These are phyloP conservation scores for Aurelia coerulea DNA, from an alignment of 30 jellyfish, hydroid and myxozoan genomes.

Conservation along the genomic window DNA sequence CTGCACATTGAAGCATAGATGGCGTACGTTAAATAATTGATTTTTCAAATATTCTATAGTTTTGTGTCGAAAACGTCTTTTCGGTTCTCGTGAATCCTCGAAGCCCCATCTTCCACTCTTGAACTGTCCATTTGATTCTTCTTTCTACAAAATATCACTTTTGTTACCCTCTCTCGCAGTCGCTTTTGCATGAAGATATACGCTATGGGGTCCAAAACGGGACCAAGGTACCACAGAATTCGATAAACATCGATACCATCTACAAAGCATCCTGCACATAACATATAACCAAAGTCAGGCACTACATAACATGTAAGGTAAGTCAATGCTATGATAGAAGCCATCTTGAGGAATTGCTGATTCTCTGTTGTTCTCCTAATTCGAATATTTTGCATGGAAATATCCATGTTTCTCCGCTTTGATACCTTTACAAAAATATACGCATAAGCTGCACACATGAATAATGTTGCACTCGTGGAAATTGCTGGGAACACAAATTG, in stretches of 20 bases:
- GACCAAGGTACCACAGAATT: neutral
- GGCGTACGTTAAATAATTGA: no score
- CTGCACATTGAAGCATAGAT: no score
- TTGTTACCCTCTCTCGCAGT: neutral
- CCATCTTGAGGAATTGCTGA: neutral
- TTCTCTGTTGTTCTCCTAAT: neutral
- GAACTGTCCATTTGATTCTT: no score
- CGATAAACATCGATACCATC: neutral
- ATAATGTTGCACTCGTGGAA: neutral
- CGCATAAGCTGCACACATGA: neutral
- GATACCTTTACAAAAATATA: neutral
- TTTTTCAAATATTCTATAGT: no score
- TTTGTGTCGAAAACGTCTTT: no score
- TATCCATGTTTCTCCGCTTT: neutral
- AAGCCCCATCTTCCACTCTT: no score
- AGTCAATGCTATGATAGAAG: neutral
- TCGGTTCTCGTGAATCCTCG: no score
- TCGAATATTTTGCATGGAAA: neutral
- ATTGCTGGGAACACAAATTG: neutral
- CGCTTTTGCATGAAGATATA: constrained; percentile 1
- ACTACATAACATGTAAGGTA: neutral
- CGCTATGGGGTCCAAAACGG: neutral
- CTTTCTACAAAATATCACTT: no score
- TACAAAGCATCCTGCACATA: neutral
- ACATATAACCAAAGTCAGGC: neutral